These are phyloP conservation scores for Punctoribates punctum DNA, from an alignment of 2,888 invertebrate species.

Conservation along the genomic window DNA sequence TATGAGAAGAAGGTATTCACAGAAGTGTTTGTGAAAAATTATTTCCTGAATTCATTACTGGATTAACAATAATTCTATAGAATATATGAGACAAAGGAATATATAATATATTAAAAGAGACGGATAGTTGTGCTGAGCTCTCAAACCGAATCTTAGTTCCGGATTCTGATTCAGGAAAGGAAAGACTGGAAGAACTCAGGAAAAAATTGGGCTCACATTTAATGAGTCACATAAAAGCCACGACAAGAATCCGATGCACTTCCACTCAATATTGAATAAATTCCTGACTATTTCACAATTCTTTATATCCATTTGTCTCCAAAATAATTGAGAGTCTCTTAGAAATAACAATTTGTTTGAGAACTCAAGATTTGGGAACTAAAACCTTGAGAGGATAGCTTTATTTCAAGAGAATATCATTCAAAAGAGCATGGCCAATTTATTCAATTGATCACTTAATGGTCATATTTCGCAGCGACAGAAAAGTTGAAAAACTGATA, in stretches of 20 bases:
- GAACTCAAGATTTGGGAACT: no score
- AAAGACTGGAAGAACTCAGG: background rate
- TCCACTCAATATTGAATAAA: background rate
- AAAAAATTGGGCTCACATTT: conserved; percentile 2
- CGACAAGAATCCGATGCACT: background rate
- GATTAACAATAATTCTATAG: background rate
- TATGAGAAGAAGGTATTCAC: background rate
- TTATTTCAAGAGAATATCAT: no score
- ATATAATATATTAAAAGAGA: background rate
- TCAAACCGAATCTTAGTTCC: background rate
- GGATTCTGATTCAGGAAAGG: conserved; percentile 1
- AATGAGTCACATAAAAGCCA: background rate
- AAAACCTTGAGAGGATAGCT: no score
- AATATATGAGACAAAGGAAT: background rate
- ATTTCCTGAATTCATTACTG: conserved; percentile 18
- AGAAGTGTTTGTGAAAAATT: conserved; percentile 11
- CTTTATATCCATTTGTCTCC: no score
- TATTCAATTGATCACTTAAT: no score
- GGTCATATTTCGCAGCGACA: no score
- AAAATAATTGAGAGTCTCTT: no score
- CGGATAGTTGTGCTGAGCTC: background rate
- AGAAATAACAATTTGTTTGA: no score
- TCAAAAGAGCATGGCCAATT: no score
- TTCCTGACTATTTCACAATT: background rate
- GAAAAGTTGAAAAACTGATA: no score